phyloP scores from a whole-genome alignment of 1,140 invertebrate species.

The Drosophila kepulauana region DNA sequence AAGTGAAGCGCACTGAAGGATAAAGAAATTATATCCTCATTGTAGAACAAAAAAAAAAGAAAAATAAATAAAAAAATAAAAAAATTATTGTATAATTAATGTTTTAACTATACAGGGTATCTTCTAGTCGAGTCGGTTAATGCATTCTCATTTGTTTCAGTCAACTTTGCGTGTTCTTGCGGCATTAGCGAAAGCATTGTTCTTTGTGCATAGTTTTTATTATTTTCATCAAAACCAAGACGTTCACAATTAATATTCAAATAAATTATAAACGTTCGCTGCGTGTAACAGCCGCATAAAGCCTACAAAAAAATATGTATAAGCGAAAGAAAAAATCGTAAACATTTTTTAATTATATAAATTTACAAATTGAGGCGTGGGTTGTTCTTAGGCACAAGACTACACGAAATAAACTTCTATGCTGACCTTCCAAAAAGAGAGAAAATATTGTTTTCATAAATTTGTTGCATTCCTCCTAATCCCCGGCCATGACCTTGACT shows the following conservation, averaged over 20 bases:
- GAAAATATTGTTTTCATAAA: constrained; percentile 1
- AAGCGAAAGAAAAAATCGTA: constrained; percentile 26
- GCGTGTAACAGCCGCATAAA: constrained; percentile 61
- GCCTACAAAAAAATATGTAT: constrained; percentile 23
- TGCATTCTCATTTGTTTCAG: constrained; percentile 3
- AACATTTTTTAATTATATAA: constrained; percentile 35
- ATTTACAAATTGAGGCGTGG: constrained; percentile 29
- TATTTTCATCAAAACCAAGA: constrained; percentile 45
- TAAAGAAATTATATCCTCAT: background rate
- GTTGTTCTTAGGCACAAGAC: background rate
- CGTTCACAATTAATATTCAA: constrained; percentile 68
- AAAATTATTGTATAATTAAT: too few relatives aligned
- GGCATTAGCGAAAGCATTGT: constrained; percentile 55
- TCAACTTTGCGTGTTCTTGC: constrained; percentile 53
- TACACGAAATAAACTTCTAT: constrained; percentile 5
- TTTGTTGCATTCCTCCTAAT: constrained; percentile 35
- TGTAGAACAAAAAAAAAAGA: background rate
- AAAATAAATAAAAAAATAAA: background rate
- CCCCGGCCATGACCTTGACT: constrained; percentile 64
- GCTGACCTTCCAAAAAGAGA: constrained; percentile 16
- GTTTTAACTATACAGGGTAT: background rate
- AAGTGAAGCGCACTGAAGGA: background rate
- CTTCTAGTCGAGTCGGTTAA: background rate
- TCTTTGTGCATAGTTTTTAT: constrained; percentile 18
- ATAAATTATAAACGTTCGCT: constrained; percentile 60